Evolutionary conservation across 2,797 vertebrate genomes (phyloP), one percentile per base, ranked within the genome.

Genomic region (Aphelocoma californica): DNA sequence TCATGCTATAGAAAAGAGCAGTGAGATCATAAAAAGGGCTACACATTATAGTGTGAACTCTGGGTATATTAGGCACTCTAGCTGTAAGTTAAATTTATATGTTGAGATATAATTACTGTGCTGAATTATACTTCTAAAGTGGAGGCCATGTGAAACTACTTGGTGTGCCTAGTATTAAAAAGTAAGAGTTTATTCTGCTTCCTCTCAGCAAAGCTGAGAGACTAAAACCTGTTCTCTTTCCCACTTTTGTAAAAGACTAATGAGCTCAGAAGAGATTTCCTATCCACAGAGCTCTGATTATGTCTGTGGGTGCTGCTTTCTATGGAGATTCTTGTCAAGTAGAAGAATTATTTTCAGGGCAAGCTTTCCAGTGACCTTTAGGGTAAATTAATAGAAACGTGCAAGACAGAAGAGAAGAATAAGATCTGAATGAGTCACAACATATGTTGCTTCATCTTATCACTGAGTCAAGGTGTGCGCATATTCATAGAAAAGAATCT

Each of bases 91-190:
- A 67, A 89, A 77, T 95, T 92, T 86, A 18, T 69, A 77, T 50
- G 40, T 54, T 92, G 44, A 88, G 51, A 66, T 86, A 66, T 62
- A 94, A 86, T 95, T 91, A 73, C 47, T 93, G 28, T 80, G n/a
- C 51, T 79, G 93, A 89, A 83, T 90, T 83, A 75, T 78, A 51
- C 31, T 92, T 81, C 47, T 62, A n/a, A 82, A 81, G 51, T 45
- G 17, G 60, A 67, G 53, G 38, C 53, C 60, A 65, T 0, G 1
- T 74, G 75, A 92, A 92, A 47, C 47, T 50, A 42, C 50, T 67
- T 62, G 64, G 24, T 81, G 61, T 77, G 40, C 16, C 38, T 67
- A 74, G 38, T 14, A 69, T 61, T n/a, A 53, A 79, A 64, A 86
- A 62, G n/a, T 34, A 53, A 82, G 67, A 77, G 6, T 7, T 83